phyloP scores from a whole-genome alignment of 2,797 vertebrate species.

The Heliangelus exortis region DNA sequence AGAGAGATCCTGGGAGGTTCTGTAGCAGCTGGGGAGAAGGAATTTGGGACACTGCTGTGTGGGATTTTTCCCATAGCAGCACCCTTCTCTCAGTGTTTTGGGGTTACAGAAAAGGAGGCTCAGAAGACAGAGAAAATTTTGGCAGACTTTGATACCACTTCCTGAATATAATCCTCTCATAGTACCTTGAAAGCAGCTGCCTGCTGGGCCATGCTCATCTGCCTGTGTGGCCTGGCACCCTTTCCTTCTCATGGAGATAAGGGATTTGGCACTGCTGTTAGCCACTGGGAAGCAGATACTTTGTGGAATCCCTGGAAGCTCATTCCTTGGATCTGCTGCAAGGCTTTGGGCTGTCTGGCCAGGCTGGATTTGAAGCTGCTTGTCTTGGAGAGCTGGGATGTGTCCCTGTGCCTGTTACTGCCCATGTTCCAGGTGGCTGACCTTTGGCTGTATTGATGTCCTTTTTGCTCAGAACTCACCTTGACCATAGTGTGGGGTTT shows the following conservation, averaged over 20 bases:
- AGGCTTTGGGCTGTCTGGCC: background rate
- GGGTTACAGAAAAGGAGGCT: background rate
- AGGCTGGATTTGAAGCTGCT: background rate
- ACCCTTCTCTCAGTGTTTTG: background rate
- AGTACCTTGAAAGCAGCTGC: background rate
- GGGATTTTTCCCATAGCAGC: background rate
- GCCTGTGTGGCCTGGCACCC: background rate
- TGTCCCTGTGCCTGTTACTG: background rate
- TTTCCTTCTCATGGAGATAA: background rate
- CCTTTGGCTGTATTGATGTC: background rate
- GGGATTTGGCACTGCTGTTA: background rate
- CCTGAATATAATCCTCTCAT: background rate
- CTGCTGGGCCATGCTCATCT: background rate
- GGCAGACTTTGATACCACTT: background rate
- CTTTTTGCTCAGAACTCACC: background rate
- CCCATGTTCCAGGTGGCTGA: fast-evolving
- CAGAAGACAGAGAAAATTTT: background rate
- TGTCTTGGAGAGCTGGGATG: background rate
- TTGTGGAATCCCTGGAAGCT: background rate
- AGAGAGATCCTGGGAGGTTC: background rate
- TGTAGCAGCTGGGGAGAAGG: background rate
- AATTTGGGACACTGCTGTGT: background rate
- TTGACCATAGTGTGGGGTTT: background rate
- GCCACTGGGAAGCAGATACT: background rate
- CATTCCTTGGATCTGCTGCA: background rate